A percentile compares a stretch with the other conserved stretches of the same genome.
These are phyloP conservation scores for Arctia plantaginis DNA, from an alignment of 2,888 invertebrate genomes.

Conservation along the genomic window DNA sequence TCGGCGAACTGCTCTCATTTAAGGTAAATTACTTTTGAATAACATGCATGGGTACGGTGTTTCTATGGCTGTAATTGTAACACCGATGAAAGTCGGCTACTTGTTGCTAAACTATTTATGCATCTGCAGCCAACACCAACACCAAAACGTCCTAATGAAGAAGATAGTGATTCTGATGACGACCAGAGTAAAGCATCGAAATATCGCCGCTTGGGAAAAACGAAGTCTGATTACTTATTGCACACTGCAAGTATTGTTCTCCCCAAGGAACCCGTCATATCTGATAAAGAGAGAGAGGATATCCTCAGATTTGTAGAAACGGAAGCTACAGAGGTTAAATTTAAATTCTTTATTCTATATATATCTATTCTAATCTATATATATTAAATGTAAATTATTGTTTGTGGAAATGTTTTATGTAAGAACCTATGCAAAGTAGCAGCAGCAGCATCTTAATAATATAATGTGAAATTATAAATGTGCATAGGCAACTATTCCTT, in stretches of 20 bases:
- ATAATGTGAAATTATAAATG: neutral
- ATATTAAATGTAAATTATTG: neutral
- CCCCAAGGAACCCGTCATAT: constrained; percentile 87
- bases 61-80: neutral
- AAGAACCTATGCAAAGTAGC: neutral
- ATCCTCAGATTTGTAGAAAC: constrained; percentile 94
- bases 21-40: constrained; percentile 65
- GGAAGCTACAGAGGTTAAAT: constrained; percentile 90
- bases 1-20: constrained; percentile 82
- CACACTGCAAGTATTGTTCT: constrained; percentile 80
- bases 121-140: constrained; percentile 91
- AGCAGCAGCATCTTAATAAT: neutral
- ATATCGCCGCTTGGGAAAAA: constrained; percentile 86
- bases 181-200: constrained; percentile 88
- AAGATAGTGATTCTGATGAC: constrained; percentile 89
- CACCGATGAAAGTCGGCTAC: neutral
- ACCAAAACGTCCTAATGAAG: constrained; percentile 90
- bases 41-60: neutral
- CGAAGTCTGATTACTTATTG: constrained; percentile 73
- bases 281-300: constrained; percentile 92
- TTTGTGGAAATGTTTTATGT: neutral
- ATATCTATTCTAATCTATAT: neutral
- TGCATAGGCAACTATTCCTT: neutral
- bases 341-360: constrained; percentile 52
- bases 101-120: neutral